phyloP scores from a whole-genome alignment of 2,888 invertebrate genomes.

The Volucella inflata region DNA sequence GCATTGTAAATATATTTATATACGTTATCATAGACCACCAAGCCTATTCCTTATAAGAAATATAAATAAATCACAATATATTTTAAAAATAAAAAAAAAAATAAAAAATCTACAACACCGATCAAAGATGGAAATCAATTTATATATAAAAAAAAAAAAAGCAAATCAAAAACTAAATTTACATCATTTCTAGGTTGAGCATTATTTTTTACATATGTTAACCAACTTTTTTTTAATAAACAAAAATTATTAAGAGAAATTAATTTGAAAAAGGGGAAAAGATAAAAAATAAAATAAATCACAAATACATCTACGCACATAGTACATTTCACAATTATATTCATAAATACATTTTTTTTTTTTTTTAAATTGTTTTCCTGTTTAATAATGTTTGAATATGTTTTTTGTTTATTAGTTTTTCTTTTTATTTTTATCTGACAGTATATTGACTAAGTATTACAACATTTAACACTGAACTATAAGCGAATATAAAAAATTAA shows the following conservation, averaged over 20 bases:
- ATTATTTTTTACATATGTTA: slow-evolving; percentile 44
- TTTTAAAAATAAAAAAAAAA: neutral
- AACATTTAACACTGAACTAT: slow-evolving; percentile 76
- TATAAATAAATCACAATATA: slow-evolving; percentile 70
- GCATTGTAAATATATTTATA: slow-evolving; percentile 70
- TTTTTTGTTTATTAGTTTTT: slow-evolving; percentile 26
- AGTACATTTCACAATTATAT: slow-evolving; percentile 71
- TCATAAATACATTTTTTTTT: slow-evolving; percentile 67
- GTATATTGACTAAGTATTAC: slow-evolving; percentile 67
- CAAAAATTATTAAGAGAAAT: slow-evolving; percentile 33
- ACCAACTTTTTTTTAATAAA: slow-evolving; percentile 31
- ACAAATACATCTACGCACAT: slow-evolving; percentile 69
- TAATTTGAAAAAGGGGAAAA: slow-evolving; percentile 6
- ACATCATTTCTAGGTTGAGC: slow-evolving; percentile 32
- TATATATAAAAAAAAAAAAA: slow-evolving; percentile 36
- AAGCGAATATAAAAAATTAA: slow-evolving; percentile 77
- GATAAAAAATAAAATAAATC: neutral
- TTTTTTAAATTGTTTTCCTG: slow-evolving; percentile 34
- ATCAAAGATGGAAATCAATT: slow-evolving; percentile 35
- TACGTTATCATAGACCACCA: slow-evolving; percentile 46
- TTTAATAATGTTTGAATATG: slow-evolving; percentile 51
- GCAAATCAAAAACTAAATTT: slow-evolving; percentile 22
- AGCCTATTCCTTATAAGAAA: slow-evolving; percentile 25
- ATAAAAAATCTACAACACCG: slow-evolving; percentile 60
- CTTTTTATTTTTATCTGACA: slow-evolving; percentile 12